Evolutionary conservation across 2,888 invertebrate species (phyloP).

Genomic region (Nipponacmea schrenckii): DNA sequence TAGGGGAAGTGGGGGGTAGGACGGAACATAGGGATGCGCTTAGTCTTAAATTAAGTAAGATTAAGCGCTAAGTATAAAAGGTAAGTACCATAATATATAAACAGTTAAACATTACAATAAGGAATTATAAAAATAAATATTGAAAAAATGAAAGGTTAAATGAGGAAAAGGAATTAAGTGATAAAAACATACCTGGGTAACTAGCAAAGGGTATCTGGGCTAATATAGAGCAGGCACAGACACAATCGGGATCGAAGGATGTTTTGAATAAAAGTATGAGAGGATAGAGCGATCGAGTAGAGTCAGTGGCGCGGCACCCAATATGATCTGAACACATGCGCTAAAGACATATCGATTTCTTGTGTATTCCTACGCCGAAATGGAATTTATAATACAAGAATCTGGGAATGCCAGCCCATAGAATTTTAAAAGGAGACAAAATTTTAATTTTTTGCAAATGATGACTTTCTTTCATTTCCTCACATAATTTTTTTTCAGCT

Average conservation of each 20-base stretch:
- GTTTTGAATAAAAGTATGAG: slow-evolving; percentile 17
- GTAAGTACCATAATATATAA: background rate
- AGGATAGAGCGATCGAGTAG: slow-evolving; percentile 16
- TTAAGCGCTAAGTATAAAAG: background rate
- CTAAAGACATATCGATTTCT: slow-evolving; percentile 2
- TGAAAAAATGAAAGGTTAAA: slow-evolving; percentile 12
- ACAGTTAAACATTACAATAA: background rate
- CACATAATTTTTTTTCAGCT: too few relatives aligned
- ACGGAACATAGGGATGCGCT: background rate
- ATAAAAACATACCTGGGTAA: slow-evolving; percentile 54
- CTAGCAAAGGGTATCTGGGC: slow-evolving; percentile 53
- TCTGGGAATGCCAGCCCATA: too few relatives aligned
- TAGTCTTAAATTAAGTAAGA: background rate
- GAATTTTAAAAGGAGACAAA: too few relatives aligned
- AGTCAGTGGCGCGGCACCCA: slow-evolving; percentile 14
- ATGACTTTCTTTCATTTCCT: too few relatives aligned
- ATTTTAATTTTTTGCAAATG: too few relatives aligned
- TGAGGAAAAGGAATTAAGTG: slow-evolving; percentile 38
- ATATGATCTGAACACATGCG: slow-evolving; percentile 10
- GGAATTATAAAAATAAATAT: background rate
- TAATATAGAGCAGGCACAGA: slow-evolving; percentile 49
- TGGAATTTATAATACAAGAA: too few relatives aligned
- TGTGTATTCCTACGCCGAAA: background rate
- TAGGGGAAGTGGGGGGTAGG: background rate
- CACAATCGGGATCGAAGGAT: slow-evolving; percentile 33